Conservation (phyloP, 2,797 vertebrate genomes). For the Sciurus vulgaris region DNA sequence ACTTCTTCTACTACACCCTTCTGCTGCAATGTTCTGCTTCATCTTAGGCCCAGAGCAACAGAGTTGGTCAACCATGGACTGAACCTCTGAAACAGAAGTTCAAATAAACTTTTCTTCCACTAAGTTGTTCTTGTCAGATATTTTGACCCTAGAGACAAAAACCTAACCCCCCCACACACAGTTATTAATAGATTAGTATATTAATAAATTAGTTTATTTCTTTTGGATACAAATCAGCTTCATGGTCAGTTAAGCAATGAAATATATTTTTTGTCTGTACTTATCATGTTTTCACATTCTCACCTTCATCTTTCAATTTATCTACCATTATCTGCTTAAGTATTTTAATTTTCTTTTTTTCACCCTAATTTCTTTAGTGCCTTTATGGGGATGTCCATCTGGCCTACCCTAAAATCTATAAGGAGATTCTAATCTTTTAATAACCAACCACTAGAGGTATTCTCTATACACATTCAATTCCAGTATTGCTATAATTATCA, state of each 20-base stretch:
- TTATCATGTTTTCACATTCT: neutral
- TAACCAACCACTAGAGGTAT: constrained; percentile 50
- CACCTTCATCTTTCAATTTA: neutral
- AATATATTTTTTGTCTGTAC: neutral
- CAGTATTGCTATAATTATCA: constrained; percentile 22
- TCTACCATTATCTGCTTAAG: neutral
- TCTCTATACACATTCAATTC: constrained; percentile 60
- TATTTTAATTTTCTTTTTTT: neutral
- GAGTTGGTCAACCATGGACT: too few relatives aligned
- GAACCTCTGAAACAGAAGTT: too few relatives aligned
- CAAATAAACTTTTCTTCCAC: too few relatives aligned
- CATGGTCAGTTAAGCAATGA: neutral
- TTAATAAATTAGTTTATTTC: too few relatives aligned
- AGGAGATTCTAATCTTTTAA: constrained; percentile 72
- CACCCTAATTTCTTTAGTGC: constrained; percentile 11
- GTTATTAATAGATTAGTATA: too few relatives aligned
- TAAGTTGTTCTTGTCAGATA: too few relatives aligned
- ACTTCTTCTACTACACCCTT: too few relatives aligned
- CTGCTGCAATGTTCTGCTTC: too few relatives aligned
- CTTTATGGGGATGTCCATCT: constrained; percentile 39
- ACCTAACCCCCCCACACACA: too few relatives aligned
- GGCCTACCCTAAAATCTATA: constrained; percentile 40
- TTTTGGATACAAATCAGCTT: neutral
- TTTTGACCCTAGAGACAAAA: too few relatives aligned
- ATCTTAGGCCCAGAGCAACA: too few relatives aligned